Base-by-base conservation (phyloP, 2,888 invertebrate species). In the Apamea epomidion region DNA sequence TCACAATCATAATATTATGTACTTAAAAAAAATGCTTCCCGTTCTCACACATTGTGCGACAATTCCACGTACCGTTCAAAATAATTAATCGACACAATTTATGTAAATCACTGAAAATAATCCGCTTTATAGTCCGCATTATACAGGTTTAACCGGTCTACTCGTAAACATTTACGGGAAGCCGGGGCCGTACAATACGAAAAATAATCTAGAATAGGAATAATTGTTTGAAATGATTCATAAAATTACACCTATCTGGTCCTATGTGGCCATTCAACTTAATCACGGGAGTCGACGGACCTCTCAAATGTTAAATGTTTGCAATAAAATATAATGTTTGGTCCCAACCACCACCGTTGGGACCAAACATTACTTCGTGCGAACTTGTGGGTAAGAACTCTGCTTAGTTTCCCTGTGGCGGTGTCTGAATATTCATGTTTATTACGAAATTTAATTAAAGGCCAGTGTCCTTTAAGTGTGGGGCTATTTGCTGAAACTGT, bases 101-200 rank as follows among this genome's bases (percentile, higher is more conserved):
- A 87, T 87, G 87, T 77, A 84, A 81, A 89, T 82, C 62, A 71
- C 72, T 62, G 71, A 78, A 88, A 77, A 80, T 83, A 80, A 81
- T 82, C 75, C 78, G 54, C 29, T 70, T 76, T 76, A 74, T 45
- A 65, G n/a, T 58, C 42, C 21, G 75, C 78, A 83, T 89, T 84
- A 86, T 79, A 76, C 74, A 62, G 83, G 79, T 74, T 88, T 88
- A 21, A 54, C 74, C n/a, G 74, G 69, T 64, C 64, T 70, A 77
- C 74, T 78, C 85, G 81, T 88, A 87, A 90, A 90, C 81, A 85
- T 86, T 89, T 77, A 87, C 51, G 74, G 76, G 18, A 32, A 74
- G 25, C 48, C 21, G 21, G 54, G 12, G 64, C 68, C 37, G 71
- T 78, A 80, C 70, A 74, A 73, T 72, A 74, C 45, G 82, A 83